These are phyloP conservation scores for Acanthochromis polyacanthus DNA, from an alignment of 2,113 vertebrate species.

Conservation along the genomic window DNA sequence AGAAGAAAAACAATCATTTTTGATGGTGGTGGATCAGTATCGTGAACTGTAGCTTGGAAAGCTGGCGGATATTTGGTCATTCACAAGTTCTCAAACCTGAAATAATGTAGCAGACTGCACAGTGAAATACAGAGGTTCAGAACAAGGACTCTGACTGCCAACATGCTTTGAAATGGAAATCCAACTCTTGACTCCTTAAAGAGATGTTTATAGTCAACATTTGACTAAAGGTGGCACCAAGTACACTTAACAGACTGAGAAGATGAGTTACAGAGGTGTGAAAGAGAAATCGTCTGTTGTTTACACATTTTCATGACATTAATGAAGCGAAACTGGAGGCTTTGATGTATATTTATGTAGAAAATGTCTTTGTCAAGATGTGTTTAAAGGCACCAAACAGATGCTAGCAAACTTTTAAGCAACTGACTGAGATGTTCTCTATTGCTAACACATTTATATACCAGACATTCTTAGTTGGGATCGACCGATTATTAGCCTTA, in stretches of 20 bases:
- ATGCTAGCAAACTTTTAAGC: too few species aligned
- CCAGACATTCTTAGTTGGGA: too few species aligned
- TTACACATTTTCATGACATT: too few species aligned
- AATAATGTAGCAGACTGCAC: background rate
- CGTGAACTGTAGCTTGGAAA: conserved; percentile 8
- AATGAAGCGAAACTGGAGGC: too few species aligned
- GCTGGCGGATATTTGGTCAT: background rate
- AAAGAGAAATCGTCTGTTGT: background rate
- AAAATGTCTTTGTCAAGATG: too few species aligned
- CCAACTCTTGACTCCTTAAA: background rate
- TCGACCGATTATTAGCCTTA: too few species aligned
- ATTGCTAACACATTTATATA: too few species aligned
- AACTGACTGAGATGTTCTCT: too few species aligned
- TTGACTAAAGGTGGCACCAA: background rate
- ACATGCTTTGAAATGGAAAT: background rate
- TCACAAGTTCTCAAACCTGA: background rate
- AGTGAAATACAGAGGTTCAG: background rate
- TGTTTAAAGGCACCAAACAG: too few species aligned
- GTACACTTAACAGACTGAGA: background rate
- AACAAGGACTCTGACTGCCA: too few species aligned
- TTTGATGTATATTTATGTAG: too few species aligned
- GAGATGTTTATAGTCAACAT: background rate
- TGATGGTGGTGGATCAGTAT: background rate
- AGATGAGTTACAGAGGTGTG: background rate
- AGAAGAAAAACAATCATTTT: background rate